These are phyloP conservation scores for Diabrotica balteata DNA, from an alignment of 2,888 invertebrate species.

Conservation along the genomic window DNA sequence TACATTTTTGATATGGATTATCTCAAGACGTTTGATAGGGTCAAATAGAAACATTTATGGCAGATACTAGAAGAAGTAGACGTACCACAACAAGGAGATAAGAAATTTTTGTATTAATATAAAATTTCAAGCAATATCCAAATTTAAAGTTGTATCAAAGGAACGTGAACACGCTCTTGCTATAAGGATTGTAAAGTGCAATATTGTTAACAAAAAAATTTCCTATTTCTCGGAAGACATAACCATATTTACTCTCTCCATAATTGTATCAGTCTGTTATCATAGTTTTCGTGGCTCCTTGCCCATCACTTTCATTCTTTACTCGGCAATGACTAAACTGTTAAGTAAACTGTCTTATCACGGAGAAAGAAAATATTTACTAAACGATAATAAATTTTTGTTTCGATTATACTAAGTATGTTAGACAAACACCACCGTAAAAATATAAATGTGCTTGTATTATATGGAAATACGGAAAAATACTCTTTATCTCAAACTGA, in stretches of 20 bases:
- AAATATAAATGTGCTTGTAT: slow-evolving; percentile 5
- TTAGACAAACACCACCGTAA: slow-evolving; percentile 18
- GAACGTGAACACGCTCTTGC: too few relatives aligned
- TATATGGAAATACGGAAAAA: slow-evolving; percentile 3
- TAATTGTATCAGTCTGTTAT: not conserved
- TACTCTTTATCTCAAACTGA: not conserved
- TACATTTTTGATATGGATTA: not conserved
- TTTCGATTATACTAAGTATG: slow-evolving; percentile 19
- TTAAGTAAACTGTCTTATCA: slow-evolving; percentile 9
- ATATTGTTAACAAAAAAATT: not conserved
- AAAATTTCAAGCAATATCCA: too few relatives aligned
- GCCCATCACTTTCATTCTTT: not conserved
- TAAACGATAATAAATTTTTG: slow-evolving; percentile 16
- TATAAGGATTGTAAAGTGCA: not conserved
- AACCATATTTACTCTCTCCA: not conserved
- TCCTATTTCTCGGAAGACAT: not conserved
- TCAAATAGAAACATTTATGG: not conserved
- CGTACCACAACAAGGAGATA: too few relatives aligned
- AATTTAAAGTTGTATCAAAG: too few relatives aligned
- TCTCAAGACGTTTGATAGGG: not conserved
- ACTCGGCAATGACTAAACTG: not conserved
- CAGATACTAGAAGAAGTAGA: too few relatives aligned
- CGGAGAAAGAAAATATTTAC: slow-evolving; percentile 25
- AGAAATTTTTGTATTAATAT: too few relatives aligned
- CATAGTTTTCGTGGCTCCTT: not conserved